These are phyloP conservation scores for Gallinago solitaria DNA, from an alignment of 2,797 vertebrate species.

Conservation along the genomic window DNA sequence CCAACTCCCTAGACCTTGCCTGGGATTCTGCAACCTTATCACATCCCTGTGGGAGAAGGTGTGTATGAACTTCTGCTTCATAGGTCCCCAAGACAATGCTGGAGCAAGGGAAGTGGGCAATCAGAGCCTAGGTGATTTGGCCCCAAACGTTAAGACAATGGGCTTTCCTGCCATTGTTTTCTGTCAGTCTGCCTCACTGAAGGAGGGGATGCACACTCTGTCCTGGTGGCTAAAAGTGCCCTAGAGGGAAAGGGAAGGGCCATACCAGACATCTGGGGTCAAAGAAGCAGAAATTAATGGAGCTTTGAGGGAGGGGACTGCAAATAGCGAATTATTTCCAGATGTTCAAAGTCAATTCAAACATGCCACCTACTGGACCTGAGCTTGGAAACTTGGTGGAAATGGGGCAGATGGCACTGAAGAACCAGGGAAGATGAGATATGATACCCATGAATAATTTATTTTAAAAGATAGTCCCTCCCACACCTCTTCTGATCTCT, in stretches of 20 bases:
- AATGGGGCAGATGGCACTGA: neutral
- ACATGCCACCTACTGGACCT: neutral
- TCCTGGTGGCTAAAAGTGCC: constrained; percentile 7
- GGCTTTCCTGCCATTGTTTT: constrained; percentile 25
- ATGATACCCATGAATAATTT: neutral
- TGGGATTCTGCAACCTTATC: neutral
- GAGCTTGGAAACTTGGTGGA: neutral
- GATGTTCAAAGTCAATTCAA: neutral
- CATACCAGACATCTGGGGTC: neutral
- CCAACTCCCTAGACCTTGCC: neutral
- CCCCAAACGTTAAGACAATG: neutral
- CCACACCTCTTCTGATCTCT: neutral
- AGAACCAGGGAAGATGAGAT: neutral
- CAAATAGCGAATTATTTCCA: neutral
- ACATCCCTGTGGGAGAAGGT: neutral
- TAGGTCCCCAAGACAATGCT: neutral
- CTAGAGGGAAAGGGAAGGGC: neutral
- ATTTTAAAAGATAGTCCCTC: neutral
- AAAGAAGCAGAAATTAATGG: neutral
- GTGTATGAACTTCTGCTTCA: neutral
- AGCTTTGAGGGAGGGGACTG: neutral
- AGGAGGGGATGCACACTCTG: neutral
- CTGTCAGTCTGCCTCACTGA: neutral
- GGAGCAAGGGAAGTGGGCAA: neutral
- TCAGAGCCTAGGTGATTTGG: neutral